A percentile compares a stretch with the other conserved stretches of the same genome.
phyloP scores from a whole-genome alignment of 2,888 invertebrate species.

The Acheta domesticus region DNA sequence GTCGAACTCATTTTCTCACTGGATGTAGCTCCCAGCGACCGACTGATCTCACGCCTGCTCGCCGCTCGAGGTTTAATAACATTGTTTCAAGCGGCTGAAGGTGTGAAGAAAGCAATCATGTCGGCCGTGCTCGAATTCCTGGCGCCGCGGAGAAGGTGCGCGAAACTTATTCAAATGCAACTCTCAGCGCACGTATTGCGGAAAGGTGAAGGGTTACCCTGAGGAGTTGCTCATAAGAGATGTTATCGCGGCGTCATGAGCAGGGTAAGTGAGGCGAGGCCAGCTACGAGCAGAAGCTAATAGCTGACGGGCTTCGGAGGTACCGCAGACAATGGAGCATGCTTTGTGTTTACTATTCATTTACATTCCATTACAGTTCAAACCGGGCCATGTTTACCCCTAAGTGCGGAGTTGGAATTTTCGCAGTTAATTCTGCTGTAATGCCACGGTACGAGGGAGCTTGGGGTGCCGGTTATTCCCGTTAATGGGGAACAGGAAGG shows the following conservation, averaged over 20 bases:
- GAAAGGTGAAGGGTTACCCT: neutral
- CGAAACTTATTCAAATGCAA: neutral
- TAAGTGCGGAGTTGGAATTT: too few relatives aligned
- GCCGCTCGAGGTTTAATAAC: too few relatives aligned
- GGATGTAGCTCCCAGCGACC: too few relatives aligned
- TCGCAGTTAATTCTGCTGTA: too few relatives aligned
- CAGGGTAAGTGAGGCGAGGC: neutral
- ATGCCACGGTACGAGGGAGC: too few relatives aligned
- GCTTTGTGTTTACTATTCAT: conserved; percentile 6
- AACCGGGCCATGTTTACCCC: neutral
- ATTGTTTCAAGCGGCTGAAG: too few relatives aligned
- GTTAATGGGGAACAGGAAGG: too few relatives aligned
- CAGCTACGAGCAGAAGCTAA: neutral
- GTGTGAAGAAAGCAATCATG: too few relatives aligned
- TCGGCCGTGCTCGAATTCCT: neutral
- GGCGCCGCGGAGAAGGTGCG: neutral
- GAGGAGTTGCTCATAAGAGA: conserved; percentile 6
- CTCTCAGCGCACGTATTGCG: neutral
- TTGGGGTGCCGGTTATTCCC: too few relatives aligned
- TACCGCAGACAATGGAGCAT: neutral
- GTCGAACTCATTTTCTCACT: conserved; percentile 9
- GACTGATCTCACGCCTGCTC: too few relatives aligned
- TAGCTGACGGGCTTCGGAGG: neutral
- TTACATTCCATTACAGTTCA: neutral
- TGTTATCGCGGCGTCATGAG: neutral